These are phyloP conservation scores for Drosophila crucigera DNA, from an alignment of 2,888 invertebrate genomes.

Conservation along the genomic window DNA sequence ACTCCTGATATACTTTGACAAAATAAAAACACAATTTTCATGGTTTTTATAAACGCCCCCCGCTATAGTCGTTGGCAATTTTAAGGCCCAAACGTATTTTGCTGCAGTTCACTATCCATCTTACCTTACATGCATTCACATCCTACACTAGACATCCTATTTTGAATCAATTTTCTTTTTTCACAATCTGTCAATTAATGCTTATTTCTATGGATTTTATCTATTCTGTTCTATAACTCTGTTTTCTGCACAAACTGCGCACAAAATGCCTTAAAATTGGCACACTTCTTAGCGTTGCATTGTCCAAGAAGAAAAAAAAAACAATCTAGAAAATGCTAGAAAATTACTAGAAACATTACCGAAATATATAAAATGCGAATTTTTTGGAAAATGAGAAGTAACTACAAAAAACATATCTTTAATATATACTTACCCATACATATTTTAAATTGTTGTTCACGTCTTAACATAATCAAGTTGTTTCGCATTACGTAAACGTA, in stretches of 20 bases:
- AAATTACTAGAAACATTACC: slow-evolving; percentile 23
- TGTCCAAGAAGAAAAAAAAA: slow-evolving; percentile 60
- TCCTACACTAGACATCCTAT: background rate
- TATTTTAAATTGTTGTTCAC: slow-evolving; percentile 74
- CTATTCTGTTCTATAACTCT: slow-evolving; percentile 1
- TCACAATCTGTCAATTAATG: background rate
- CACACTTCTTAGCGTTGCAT: slow-evolving; percentile 68
- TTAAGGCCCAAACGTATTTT: slow-evolving; percentile 73
- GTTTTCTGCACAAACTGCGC: slow-evolving; percentile 53
- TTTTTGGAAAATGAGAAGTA: slow-evolving; percentile 21
- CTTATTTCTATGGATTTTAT: background rate
- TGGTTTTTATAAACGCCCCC: slow-evolving; percentile 68
- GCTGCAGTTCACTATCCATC: slow-evolving; percentile 36
- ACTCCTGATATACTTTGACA: slow-evolving; percentile 85
- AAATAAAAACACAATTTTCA: slow-evolving; percentile 70
- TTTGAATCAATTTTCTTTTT: background rate
- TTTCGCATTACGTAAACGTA: slow-evolving; percentile 56
- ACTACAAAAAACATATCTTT: slow-evolving; percentile 24
- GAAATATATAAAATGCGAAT: slow-evolving; percentile 18
- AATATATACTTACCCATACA: slow-evolving; percentile 44
- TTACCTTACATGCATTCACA: background rate
- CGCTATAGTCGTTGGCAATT: slow-evolving; percentile 81
- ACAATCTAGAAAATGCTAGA: slow-evolving; percentile 25
- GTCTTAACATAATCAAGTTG: slow-evolving; percentile 65
- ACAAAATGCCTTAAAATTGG: slow-evolving; percentile 78